These are phyloP conservation scores for human (Homo sapiens) DNA, from an alignment of 2,113 vertebrate species.

Conservation along the genomic window DNA sequence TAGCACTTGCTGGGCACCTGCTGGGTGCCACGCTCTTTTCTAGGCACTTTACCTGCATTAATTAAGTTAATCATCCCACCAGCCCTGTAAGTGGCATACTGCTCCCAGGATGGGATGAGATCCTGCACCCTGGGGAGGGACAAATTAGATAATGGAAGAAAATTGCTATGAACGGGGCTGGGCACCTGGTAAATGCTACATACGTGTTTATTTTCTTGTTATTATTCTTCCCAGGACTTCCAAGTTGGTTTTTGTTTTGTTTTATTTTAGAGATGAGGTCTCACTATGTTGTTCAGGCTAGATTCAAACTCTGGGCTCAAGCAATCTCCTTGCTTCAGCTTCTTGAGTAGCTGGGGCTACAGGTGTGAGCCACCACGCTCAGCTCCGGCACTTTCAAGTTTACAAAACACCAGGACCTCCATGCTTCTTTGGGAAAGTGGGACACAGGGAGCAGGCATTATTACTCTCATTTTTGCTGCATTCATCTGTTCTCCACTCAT, in stretches of 20 bases:
- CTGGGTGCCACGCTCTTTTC: neutral
- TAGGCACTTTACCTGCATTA: neutral
- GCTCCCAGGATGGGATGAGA: neutral
- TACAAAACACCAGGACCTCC: neutral
- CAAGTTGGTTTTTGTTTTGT: neutral
- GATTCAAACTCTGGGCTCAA: neutral
- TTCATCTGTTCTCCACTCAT: neutral
- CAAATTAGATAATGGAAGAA: neutral
- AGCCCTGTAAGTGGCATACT: neutral
- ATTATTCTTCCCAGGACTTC: neutral
- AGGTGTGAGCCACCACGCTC: too few relatives aligned
- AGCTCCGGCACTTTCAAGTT: neutral
- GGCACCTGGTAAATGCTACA: neutral
- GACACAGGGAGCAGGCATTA: neutral
- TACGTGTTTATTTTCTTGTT: neutral
- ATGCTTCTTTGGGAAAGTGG: neutral
- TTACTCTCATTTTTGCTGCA: neutral
- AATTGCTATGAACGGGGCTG: neutral
- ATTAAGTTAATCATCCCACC: neutral
- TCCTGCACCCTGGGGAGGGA: neutral
- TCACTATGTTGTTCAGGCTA: neutral
- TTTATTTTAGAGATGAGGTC: neutral
- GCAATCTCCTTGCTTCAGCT: neutral
- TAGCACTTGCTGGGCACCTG: rapidly evolving
- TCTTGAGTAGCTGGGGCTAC: neutral